phyloP scores from a whole-genome alignment of 2,888 invertebrate genomes.

The Julus scanicus region DNA sequence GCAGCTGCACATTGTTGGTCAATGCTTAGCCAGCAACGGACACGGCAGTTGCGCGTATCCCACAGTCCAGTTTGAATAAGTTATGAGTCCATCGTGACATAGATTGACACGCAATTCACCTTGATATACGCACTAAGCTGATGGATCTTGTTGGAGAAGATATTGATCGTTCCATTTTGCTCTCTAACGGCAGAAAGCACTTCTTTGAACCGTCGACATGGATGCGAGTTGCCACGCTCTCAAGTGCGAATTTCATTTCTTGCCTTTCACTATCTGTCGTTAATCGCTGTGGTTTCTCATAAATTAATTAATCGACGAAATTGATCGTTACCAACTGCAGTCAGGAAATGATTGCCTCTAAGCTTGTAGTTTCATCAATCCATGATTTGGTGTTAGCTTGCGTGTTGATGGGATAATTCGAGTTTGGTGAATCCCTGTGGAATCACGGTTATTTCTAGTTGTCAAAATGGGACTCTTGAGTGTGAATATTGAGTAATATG shows the following conservation, averaged over 20 bases:
- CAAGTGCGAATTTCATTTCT: background rate
- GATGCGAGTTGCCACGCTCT: background rate
- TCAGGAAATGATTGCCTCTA: background rate
- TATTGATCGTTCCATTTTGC: constrained; percentile 7
- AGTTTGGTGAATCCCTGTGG: background rate
- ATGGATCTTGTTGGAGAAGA: background rate
- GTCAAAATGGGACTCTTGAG: background rate
- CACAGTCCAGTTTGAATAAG: constrained; percentile 23
- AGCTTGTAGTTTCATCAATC: background rate
- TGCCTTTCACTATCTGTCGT: background rate
- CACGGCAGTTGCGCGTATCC: background rate
- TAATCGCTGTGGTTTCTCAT: background rate
- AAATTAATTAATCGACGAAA: constrained; percentile 25
- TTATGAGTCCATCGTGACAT: constrained; percentile 39
- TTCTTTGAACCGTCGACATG: background rate
- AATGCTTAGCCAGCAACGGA: background rate
- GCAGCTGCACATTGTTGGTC: background rate
- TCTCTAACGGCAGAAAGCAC: constrained; percentile 23
- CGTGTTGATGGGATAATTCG: background rate
- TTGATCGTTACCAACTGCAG: background rate
- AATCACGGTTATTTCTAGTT: background rate
- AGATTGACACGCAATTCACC: constrained; percentile 38
- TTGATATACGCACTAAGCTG: background rate
- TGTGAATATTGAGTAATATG: background rate
- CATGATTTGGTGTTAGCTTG: background rate